Conservation (phyloP, 2,113 vertebrate genomes). For the Meleagris gallopavo region DNA sequence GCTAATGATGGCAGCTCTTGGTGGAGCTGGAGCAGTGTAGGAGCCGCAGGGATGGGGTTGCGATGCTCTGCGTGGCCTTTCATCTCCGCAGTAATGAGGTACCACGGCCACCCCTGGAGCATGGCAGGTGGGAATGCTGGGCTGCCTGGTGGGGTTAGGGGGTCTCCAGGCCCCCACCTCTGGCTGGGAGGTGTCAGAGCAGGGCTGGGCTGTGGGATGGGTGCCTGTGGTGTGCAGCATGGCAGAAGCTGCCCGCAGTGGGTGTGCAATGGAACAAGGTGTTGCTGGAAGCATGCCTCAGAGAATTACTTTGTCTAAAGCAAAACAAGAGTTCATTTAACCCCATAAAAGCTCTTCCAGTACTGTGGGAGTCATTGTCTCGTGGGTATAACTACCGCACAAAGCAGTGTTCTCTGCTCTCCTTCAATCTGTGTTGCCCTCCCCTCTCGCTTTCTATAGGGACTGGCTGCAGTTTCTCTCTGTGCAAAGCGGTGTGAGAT, state of each 20-base stretch:
- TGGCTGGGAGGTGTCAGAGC: fast-evolving
- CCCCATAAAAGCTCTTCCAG: not conserved
- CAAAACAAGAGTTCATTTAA: not conserved
- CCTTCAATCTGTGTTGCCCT: fast-evolving
- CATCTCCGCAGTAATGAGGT: not conserved
- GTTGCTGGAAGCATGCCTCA: too few species aligned
- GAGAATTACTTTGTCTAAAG: not conserved
- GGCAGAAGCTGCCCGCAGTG: not conserved
- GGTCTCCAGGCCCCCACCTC: not conserved
- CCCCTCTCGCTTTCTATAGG: fast-evolving
- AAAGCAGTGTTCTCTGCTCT: not conserved
- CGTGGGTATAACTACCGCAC: not conserved
- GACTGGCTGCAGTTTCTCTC: not conserved
- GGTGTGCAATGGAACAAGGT: not conserved
- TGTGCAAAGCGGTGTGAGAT: fast-evolving
- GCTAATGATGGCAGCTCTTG: not conserved
- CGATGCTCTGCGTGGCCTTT: not conserved
- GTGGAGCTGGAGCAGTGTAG: not conserved
- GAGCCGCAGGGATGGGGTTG: not conserved
- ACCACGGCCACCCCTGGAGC: not conserved
- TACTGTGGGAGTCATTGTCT: not conserved
- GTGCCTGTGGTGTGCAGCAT: fast-evolving
- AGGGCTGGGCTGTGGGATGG: not conserved
- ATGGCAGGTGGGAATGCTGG: fast-evolving
- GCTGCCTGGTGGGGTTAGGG: fast-evolving